Evolutionary conservation across 2,797 vertebrate species (phyloP).

Genomic region (Catostomus latipinnis): DNA sequence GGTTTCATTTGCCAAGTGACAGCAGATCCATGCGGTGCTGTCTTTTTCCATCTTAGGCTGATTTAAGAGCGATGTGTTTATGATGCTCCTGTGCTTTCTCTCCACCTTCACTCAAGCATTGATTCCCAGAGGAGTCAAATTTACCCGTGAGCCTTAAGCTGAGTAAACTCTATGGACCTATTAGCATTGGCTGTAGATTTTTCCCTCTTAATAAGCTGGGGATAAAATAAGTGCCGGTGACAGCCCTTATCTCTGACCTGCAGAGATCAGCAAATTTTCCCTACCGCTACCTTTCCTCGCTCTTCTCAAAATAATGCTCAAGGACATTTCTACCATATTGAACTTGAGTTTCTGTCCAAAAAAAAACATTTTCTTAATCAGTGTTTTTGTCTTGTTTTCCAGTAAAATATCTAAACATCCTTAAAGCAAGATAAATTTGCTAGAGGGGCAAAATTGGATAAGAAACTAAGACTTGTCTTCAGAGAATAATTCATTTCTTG

Average conservation of each 20-base stretch:
- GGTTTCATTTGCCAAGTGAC: slow-evolving; percentile 28
- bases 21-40: slow-evolving; percentile 31
- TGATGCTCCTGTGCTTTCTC: slow-evolving; percentile 25
- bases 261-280: slow-evolving; percentile 55
- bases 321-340: background rate
- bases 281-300: slow-evolving; percentile 23
- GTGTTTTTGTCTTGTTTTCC: too few species aligned
- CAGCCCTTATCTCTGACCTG: slow-evolving; percentile 48
- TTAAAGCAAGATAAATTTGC: too few species aligned
- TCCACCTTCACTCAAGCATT: slow-evolving; percentile 35
- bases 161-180: slow-evolving; percentile 47
- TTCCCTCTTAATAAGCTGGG: slow-evolving; percentile 49
- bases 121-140: slow-evolving; percentile 44
- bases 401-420: too few species aligned
- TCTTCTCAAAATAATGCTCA: background rate
- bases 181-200: slow-evolving; percentile 56
- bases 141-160: slow-evolving; percentile 45
- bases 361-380: too few species aligned
- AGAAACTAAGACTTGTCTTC: too few species aligned
- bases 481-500: too few species aligned
- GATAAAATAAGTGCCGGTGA: slow-evolving; percentile 50
- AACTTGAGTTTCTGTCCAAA: background rate
- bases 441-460: too few species aligned
- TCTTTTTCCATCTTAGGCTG: slow-evolving; percentile 34
- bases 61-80: slow-evolving; percentile 37